Evolutionary conservation across 2,797 vertebrate species (phyloP).

Genomic region (Heterohyrax brucei): DNA sequence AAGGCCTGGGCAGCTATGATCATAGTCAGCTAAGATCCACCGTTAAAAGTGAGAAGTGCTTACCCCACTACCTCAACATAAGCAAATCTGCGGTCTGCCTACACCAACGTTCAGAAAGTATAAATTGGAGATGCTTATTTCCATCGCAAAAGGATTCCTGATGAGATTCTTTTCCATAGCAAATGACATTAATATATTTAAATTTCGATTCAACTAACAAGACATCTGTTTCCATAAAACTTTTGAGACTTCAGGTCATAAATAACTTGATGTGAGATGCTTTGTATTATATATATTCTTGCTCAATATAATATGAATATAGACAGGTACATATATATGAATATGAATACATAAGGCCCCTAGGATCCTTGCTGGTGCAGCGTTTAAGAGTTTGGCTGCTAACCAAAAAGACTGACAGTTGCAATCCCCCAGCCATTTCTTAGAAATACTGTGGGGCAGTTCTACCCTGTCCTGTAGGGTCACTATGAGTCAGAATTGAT

Average conservation of each 20-base stretch:
- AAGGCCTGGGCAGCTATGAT: not conserved
- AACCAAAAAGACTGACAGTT: no score
- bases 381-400: no score
- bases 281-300: slow-evolving; percentile 15
- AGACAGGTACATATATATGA: no score
- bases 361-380: no score
- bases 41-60: slow-evolving; percentile 29
- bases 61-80: not conserved
- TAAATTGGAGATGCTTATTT: not conserved
- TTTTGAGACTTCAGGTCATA: slow-evolving; percentile 9
- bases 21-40: not conserved
- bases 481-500: no score
- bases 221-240: not conserved
- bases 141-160: not conserved
- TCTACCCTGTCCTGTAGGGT: no score
- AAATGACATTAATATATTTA: slow-evolving; percentile 1
- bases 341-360: no score
- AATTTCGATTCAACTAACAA: slow-evolving; percentile 40
- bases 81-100: not conserved
- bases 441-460: no score
- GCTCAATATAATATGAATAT: not conserved
- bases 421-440: no score
- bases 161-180: slow-evolving; percentile 41
- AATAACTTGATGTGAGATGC: slow-evolving; percentile 19
- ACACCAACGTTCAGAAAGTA: not conserved